phyloP scores from a whole-genome alignment of 2,797 vertebrate genomes.

The Trichosurus vulpecula region DNA sequence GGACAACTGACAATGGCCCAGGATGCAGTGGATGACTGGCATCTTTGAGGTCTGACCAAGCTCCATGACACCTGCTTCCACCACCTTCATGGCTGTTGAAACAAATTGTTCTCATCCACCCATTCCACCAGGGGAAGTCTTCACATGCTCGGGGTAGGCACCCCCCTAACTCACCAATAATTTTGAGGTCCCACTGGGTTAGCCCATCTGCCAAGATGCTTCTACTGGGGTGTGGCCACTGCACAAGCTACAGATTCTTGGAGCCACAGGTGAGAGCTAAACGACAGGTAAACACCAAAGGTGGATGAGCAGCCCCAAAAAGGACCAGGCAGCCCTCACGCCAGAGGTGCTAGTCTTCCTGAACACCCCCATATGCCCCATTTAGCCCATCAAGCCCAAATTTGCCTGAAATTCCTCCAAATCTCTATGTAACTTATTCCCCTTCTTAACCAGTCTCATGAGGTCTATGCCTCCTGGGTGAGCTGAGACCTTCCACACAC shows the following conservation, averaged over 20 bases:
- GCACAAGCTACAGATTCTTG: not conserved
- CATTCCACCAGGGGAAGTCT: not conserved
- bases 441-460: not conserved
- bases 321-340: too few species aligned
- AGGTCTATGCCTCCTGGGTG: too few species aligned
- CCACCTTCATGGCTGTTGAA: not conserved
- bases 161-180: not conserved
- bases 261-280: not conserved
- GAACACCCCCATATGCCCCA: not conserved
- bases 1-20: not conserved
- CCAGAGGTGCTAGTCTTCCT: too few species aligned
- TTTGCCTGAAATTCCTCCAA: not conserved
- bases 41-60: not conserved
- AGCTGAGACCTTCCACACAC: not conserved
- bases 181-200: not conserved
- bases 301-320: not conserved
- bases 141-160: not conserved
- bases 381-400: not conserved
- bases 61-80: not conserved
- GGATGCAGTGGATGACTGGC: not conserved
- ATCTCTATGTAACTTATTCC: not conserved
- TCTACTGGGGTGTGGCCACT: not conserved
- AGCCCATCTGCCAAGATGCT: not conserved
- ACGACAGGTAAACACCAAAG: not conserved
- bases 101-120: not conserved